Base-by-base conservation (phyloP, 2,797 vertebrate species). In the Crenichthys baileyi region DNA sequence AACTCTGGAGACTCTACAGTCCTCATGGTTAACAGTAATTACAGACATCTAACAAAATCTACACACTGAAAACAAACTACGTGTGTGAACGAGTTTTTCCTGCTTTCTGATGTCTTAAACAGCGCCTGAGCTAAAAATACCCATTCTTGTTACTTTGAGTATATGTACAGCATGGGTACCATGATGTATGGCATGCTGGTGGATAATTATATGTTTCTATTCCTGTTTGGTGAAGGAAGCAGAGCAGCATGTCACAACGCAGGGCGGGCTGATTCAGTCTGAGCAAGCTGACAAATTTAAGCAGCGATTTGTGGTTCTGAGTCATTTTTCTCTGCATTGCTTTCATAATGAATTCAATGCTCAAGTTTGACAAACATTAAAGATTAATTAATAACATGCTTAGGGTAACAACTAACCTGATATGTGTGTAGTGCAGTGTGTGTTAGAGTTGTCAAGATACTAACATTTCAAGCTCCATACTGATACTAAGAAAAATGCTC, bases 1-100 rank as follows among this genome's bases (percentile, higher is more conserved):
- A 89, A 86, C 72, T 73, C 79, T 39, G 22, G 65, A 81, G 83
- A 77, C 84, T 88, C 1, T 55, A 1, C 83, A 88, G 91, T 91
- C 85, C 83, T 85, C 46, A 65, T 83, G 82, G 65, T 76, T 83
- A 84, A 76, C 72, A 86, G 80, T 93, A 94, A 94, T 93, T 91
- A 92, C 84, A 90, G 79, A 70, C 84, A 68, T 73, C 84, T 82
- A 81, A 79, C 58, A 65, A 53, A 79, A 89, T 86, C 70, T 72
- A 86, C 87, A 79, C 46, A 53, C 79, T 63, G 75, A 51, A 79
- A 81, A 55, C 56, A 29, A 70, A 80, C 39, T 87, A 13, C 15
- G 46, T 72, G 48, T 73, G 70, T 55, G 79, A 50, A 78, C 61
- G 61, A 48, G 67, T 58, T 13, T 70, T 70, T 50, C 36, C 53